Conservation (phyloP, 2,113 vertebrate species). For the Uria lomvia region DNA sequence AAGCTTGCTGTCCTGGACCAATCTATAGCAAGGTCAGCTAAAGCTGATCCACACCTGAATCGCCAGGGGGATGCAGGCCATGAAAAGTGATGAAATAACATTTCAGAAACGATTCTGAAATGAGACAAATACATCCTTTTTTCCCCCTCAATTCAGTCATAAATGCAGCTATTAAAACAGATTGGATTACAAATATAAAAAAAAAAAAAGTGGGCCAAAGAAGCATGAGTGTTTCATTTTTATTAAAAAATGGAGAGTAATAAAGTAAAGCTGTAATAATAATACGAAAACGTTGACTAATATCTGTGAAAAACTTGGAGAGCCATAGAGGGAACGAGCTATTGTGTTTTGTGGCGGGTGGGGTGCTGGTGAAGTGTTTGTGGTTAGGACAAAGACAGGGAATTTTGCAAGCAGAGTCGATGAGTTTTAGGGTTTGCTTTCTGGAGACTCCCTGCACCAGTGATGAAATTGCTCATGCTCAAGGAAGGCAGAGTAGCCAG, state of each 20-base stretch:
- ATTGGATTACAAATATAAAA: not conserved
- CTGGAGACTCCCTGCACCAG: not conserved
- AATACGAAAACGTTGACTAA: conserved; percentile 17
- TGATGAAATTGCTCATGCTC: not conserved
- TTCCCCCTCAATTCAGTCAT: not conserved
- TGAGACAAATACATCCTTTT: not conserved
- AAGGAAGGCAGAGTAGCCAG: not conserved
- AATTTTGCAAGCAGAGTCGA: conserved; percentile 15
- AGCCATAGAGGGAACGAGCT: not conserved
- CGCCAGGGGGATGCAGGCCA: not conserved
- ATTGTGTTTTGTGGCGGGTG: conserved; percentile 38
- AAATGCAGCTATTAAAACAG: conserved; percentile 6
- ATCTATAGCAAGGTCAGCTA: not conserved
- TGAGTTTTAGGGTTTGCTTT: conserved; percentile 37
- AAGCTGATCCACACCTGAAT: not conserved
- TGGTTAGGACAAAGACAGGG: conserved; percentile 44
- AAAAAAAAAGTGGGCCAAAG: not conserved
- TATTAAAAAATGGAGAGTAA: conserved; percentile 38
- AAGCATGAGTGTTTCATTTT: conserved; percentile 7
- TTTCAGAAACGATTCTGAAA: not conserved
- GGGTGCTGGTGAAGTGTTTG: conserved; percentile 55
- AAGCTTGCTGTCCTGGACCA: not conserved
- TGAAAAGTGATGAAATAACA: not conserved
- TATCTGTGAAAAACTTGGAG: conserved; percentile 48
- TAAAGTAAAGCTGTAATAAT: conserved; percentile 49